Conservation (phyloP, 2,797 vertebrate genomes). For the Pachyuromys duprasi region DNA sequence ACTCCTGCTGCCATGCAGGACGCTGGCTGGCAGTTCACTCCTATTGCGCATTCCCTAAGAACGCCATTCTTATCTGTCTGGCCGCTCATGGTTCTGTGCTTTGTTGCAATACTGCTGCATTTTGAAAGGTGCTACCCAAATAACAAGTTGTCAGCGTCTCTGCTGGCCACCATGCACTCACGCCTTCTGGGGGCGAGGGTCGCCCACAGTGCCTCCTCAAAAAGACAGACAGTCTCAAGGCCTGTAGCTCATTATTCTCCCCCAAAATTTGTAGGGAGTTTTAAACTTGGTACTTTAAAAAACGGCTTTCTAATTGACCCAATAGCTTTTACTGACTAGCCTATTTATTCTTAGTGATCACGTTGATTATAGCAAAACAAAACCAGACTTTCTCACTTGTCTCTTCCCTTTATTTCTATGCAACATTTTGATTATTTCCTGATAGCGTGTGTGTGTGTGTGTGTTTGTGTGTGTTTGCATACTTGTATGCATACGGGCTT, state of each 20-base stretch:
- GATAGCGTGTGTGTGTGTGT: rapidly evolving
- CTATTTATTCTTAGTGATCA: neutral
- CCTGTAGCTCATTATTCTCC: neutral
- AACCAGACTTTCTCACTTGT: too few relatives aligned
- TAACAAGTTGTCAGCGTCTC: neutral
- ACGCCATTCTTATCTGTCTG: neutral
- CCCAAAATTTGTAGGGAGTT: neutral
- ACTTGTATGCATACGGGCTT: neutral
- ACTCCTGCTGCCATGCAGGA: neutral
- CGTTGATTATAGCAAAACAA: neutral
- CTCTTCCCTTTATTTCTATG: neutral
- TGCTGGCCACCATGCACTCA: too few relatives aligned
- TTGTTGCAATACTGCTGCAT: too few relatives aligned
- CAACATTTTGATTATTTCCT: neutral
- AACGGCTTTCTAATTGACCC: neutral
- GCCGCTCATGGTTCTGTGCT: neutral
- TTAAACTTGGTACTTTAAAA: neutral
- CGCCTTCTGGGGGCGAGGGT: neutral
- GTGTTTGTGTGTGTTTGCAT: too few relatives aligned
- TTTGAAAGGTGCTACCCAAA: neutral
- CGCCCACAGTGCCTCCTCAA: too few relatives aligned
- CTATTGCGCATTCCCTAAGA: neutral
- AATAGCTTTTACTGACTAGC: neutral
- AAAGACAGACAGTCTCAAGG: neutral
- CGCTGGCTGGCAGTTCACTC: too few relatives aligned